phyloP scores from a whole-genome alignment of 2,888 invertebrate genomes.

The Imbricaverruca yamaguchii region DNA sequence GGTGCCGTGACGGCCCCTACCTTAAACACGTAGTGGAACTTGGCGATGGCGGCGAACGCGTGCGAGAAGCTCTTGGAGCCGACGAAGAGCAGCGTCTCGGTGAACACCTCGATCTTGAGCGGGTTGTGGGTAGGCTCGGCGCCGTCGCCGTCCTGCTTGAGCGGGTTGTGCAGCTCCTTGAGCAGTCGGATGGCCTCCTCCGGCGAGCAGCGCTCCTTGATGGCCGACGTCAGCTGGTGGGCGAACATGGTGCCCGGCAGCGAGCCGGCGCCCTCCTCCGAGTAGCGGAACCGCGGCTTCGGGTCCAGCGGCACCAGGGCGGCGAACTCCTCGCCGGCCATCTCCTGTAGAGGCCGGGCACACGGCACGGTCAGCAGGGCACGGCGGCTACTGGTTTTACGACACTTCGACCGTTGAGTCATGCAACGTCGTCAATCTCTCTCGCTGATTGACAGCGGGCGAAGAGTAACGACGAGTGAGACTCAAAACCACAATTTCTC shows the following conservation, averaged over 20 bases:
- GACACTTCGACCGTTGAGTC: too few relatives aligned
- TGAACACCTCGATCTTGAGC: conserved; percentile 91
- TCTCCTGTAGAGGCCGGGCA: conserved; percentile 50
- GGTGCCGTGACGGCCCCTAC: conserved; percentile 43
- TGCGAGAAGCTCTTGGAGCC: conserved; percentile 97
- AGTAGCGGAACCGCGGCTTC: conserved; percentile 59
- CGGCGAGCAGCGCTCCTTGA: conserved; percentile 79
- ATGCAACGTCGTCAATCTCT: too few relatives aligned
- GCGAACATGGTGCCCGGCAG: conserved; percentile 50
- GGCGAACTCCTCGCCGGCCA: conserved; percentile 79
- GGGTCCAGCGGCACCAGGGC: conserved; percentile 76
- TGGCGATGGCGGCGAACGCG: conserved; percentile 96
- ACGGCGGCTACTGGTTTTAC: too few relatives aligned
- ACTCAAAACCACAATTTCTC: too few relatives aligned
- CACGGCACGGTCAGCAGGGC: background rate
- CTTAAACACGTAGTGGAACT: conserved; percentile 86
- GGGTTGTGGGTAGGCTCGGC: conserved; percentile 67
- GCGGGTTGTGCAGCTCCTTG: conserved; percentile 74
- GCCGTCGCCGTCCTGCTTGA: conserved; percentile 58
- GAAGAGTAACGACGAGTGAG: too few relatives aligned
- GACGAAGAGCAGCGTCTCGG: conserved; percentile 85
- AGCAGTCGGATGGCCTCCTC: conserved; percentile 82
- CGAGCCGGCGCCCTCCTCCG: conserved; percentile 29
- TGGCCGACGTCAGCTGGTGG: conserved; percentile 74
- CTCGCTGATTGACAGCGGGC: too few relatives aligned